Evolutionary conservation across 2,797 vertebrate genomes (phyloP).

Genomic region (Characodon lateralis): DNA sequence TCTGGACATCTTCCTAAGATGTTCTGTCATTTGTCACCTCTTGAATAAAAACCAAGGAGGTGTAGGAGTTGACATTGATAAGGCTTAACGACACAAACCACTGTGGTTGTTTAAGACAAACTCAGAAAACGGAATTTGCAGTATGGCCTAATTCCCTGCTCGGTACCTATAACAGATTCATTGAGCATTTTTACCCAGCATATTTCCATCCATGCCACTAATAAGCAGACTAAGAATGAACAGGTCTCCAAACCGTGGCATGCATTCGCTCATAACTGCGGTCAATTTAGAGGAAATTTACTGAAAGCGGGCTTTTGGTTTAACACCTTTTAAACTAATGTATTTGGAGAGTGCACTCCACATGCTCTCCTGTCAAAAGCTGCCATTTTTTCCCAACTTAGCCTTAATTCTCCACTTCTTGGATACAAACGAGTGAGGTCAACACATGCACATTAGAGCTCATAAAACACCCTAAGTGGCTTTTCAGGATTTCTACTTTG

Average conservation of each 20-base stretch:
- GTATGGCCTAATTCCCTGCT: constrained; percentile 45
- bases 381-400: constrained; percentile 62
- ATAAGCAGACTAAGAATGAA: constrained; percentile 43
- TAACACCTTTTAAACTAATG: constrained; percentile 77
- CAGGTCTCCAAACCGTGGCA: constrained; percentile 39
- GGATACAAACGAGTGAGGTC: constrained; percentile 53
- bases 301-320: constrained; percentile 61
- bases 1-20: constrained; percentile 81
- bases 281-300: constrained; percentile 65
- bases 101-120: constrained; percentile 52
- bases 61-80: constrained; percentile 56
- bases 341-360: constrained; percentile 72
- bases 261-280: constrained; percentile 59
- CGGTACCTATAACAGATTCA: constrained; percentile 47
- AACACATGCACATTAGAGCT: constrained; percentile 50
- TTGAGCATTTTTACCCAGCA: constrained; percentile 44
- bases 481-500: constrained; percentile 49
- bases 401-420: constrained; percentile 55
- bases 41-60: constrained; percentile 71
- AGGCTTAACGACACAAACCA: constrained; percentile 66
- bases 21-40: constrained; percentile 81
- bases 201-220: constrained; percentile 49
- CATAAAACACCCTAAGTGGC: constrained; percentile 39
- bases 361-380: constrained; percentile 65
- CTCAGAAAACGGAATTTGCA: constrained; percentile 10